A percentile compares a stretch with the other conserved stretches of the same genome.
Evolutionary conservation across 2,888 invertebrate species (phyloP).

Genomic region (Melipona beecheii): DNA sequence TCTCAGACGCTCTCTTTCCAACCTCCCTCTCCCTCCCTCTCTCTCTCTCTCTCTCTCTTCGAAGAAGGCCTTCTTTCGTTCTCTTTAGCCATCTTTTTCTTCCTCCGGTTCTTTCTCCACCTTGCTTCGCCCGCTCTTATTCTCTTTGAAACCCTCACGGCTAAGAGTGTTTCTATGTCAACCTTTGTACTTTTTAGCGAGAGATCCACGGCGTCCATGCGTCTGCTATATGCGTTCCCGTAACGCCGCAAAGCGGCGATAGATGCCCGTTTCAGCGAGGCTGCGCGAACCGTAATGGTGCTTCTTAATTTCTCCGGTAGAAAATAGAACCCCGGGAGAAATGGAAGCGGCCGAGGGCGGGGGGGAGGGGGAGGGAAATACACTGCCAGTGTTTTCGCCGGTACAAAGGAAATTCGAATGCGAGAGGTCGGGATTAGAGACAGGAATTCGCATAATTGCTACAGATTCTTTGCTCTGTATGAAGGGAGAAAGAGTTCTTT

Average conservation of each 20-base stretch:
- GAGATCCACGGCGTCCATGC: conserved; percentile 77
- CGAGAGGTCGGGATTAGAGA: conserved; percentile 16
- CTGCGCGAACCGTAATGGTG: conserved; percentile 65
- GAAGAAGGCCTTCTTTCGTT: conserved; percentile 3
- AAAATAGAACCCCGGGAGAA: conserved; percentile 40
- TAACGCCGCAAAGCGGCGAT: conserved; percentile 62
- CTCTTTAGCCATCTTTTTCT: background rate
- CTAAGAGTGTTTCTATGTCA: conserved; percentile 83
- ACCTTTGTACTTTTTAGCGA: conserved; percentile 83
- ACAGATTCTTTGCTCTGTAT: conserved; percentile 30
- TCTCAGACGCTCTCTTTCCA: conserved; percentile 62
- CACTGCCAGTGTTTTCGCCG: conserved; percentile 13
- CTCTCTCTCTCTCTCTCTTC: conserved; percentile 39
- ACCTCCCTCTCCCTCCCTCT: conserved; percentile 6
- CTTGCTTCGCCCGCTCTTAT: conserved; percentile 54
- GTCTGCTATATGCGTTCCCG: conserved; percentile 69
- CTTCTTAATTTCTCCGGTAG: conserved; percentile 73
- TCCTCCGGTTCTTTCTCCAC: conserved; percentile 6
- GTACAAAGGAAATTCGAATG: conserved; percentile 36
- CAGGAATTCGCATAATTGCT: conserved; percentile 51
- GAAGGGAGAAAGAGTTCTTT: conserved; percentile 35
- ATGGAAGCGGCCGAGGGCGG: conserved; percentile 58
- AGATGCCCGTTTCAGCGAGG: conserved; percentile 51
- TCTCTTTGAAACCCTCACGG: conserved; percentile 72
- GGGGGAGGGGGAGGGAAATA: conserved; percentile 47